Percentiles rank a stretch among this genome's conserved stretches.
phyloP scores from a whole-genome alignment of 2,888 invertebrate species.

The Eulithis prunata region DNA sequence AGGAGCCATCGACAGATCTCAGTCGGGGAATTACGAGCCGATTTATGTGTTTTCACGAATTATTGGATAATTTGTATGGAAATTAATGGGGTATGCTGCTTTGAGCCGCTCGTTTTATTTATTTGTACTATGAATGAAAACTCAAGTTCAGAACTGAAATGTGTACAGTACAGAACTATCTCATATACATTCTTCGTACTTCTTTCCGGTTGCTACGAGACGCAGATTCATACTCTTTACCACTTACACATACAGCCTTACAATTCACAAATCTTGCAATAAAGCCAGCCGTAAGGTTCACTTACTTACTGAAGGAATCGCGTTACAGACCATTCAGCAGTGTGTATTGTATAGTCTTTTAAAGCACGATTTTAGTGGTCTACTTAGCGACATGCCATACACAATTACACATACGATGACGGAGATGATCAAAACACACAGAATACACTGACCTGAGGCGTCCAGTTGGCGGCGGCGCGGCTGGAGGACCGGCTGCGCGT shows the following conservation, averaged over 20 bases:
- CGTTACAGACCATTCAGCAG: too few species aligned
- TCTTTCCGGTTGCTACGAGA: too few species aligned
- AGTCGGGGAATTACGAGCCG: constrained; percentile 38
- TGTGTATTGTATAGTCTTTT: too few species aligned
- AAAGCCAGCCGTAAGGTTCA: too few species aligned
- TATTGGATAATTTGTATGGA: constrained; percentile 49
- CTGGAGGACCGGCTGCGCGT: constrained; percentile 93
- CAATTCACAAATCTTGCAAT: too few species aligned
- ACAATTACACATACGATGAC: background rate
- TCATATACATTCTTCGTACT: too few species aligned
- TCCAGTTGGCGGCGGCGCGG: constrained; percentile 89
- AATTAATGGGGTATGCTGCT: constrained; percentile 53
- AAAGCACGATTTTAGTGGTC: too few species aligned
- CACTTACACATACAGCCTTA: too few species aligned
- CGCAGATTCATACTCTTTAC: too few species aligned
- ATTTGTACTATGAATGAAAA: constrained; percentile 37
- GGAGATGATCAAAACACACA: constrained; percentile 31
- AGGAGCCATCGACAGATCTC: constrained; percentile 42
- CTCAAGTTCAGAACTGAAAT: constrained; percentile 36
- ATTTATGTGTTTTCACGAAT: constrained; percentile 49
- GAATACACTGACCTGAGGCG: constrained; percentile 90
- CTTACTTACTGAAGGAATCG: too few species aligned
- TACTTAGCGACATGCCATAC: background rate
- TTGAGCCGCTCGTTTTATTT: constrained; percentile 34
- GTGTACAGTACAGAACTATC: constrained; percentile 10